A percentile compares a stretch with the other conserved stretches of the same genome.
phyloP scores from a whole-genome alignment of 2,113 vertebrate genomes.

The Dolichallabes microphthalmus region DNA sequence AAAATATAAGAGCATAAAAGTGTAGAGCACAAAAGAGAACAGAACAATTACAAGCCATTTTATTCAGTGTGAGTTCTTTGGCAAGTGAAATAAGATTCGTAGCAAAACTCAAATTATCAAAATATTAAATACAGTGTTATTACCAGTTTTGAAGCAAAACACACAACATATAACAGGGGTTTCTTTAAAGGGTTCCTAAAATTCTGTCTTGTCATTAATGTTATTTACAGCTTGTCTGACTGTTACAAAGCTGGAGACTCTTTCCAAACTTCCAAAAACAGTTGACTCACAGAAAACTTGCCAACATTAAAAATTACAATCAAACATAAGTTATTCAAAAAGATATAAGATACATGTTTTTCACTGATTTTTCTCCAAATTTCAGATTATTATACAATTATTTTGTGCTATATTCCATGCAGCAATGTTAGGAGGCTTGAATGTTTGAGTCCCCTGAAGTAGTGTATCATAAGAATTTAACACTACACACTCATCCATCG shows the following conservation, averaged over 20 bases:
- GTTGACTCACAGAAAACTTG: not conserved
- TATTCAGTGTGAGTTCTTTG: not conserved
- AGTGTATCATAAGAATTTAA: conserved; percentile 64
- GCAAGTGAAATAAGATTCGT: not conserved
- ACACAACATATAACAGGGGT: not conserved
- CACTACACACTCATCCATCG: not conserved
- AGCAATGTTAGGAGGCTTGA: not conserved
- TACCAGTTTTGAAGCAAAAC: not conserved
- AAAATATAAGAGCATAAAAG: not conserved
- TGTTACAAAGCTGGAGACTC: too few species aligned
- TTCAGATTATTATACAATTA: not conserved
- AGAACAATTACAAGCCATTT: not conserved
- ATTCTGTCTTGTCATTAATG: not conserved
- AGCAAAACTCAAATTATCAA: not conserved
- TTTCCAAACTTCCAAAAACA: too few species aligned
- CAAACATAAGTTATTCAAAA: too few species aligned
- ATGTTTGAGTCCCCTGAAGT: not conserved
- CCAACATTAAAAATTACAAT: too few species aligned
- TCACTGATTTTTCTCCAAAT: not conserved
- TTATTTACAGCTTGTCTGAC: too few species aligned
- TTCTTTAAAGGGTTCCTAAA: not conserved
- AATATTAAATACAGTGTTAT: not conserved
- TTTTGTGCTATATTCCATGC: not conserved
- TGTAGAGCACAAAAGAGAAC: not conserved
- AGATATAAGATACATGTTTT: too few species aligned